Percentiles rank a stretch among this genome's conserved stretches.
These are phyloP conservation scores for Tangara arthus DNA, from an alignment of 2,797 vertebrate species.

Conservation along the genomic window DNA sequence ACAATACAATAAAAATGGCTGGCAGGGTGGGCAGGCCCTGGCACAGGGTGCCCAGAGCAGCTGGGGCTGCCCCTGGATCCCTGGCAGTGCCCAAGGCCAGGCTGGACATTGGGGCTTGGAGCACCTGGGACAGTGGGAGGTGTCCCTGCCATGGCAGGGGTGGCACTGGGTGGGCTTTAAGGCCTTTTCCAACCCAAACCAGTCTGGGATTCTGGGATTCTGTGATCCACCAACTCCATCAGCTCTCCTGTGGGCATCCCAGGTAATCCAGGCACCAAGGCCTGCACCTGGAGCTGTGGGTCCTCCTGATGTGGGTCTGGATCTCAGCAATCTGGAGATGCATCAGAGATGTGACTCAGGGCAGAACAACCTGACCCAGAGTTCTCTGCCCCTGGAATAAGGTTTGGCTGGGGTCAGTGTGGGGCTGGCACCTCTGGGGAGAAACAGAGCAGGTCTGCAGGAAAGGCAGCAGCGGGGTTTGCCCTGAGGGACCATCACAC, in stretches of 20 bases:
- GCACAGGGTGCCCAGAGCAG: neutral
- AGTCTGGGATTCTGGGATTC: neutral
- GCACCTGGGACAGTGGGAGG: neutral
- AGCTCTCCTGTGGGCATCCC: neutral
- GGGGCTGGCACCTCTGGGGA: neutral
- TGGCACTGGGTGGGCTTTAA: rapidly evolving
- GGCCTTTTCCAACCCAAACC: neutral
- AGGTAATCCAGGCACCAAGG: neutral
- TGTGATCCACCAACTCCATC: neutral
- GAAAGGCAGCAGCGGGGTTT: neutral
- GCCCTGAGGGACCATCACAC: neutral
- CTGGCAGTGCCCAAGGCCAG: neutral
- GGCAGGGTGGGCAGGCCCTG: neutral
- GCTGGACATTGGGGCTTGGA: rapidly evolving
- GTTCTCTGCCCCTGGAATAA: neutral
- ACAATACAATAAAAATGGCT: neutral
- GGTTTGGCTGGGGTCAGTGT: neutral
- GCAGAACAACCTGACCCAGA: neutral
- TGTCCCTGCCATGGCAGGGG: neutral
- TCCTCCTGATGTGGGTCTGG: neutral
- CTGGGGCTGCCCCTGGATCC: neutral
- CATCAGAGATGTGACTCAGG: neutral
- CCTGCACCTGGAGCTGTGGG: neutral
- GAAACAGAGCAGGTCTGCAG: neutral
- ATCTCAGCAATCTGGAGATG: neutral